Evolutionary conservation across 2,797 vertebrate genomes (phyloP), one percentile per base, ranked within the genome.

Genomic region (Psittacula derbiana): DNA sequence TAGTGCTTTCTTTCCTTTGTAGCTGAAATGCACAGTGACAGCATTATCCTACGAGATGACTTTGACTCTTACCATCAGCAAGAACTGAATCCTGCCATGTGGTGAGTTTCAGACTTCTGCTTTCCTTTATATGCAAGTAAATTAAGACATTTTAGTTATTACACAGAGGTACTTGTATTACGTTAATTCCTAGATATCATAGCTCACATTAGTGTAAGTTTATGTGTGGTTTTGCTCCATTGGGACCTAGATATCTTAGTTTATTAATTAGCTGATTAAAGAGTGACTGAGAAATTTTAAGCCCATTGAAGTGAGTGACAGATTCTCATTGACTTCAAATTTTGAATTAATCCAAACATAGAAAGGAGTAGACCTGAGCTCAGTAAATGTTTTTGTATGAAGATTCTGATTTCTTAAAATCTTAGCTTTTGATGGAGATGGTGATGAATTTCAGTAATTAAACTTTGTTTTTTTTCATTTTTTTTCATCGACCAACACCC

Each of bases 1-100:
- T 18, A 24, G 2, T 33, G 2, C 9, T 81, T 82, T 86, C 7
- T 44, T 85, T 86, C 55, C 46, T 96, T 97, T 95, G 79, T 80
- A 99, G 99, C 99, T 97, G 99, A 99, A 97, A 98, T 99, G 93
- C 98, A 99, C 65, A 98, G 98, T 28, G 98, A 98, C 90, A 99
- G 99, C 50, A 97, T 99, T 82, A 98, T 99, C 85, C 98, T 99
- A 28, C 98, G 99, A 90, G 99, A 99, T 72, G 99, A 99, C 97
- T 99, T 99, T 97, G 99, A 99, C 96, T 99, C 99, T 84, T 99
- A 98, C 96, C 98, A 98, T 72, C 98, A 98, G 92, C 98, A 97
- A 95, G 98, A 99, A 97, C 91, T 99, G 96, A 99, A 99, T 97
- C 97, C 98, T 91, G 98, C 94, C 86, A 98, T 99, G 97, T 99